Evolutionary conservation across 2,888 invertebrate species (phyloP).

Genomic region (Stramonita haemastoma): DNA sequence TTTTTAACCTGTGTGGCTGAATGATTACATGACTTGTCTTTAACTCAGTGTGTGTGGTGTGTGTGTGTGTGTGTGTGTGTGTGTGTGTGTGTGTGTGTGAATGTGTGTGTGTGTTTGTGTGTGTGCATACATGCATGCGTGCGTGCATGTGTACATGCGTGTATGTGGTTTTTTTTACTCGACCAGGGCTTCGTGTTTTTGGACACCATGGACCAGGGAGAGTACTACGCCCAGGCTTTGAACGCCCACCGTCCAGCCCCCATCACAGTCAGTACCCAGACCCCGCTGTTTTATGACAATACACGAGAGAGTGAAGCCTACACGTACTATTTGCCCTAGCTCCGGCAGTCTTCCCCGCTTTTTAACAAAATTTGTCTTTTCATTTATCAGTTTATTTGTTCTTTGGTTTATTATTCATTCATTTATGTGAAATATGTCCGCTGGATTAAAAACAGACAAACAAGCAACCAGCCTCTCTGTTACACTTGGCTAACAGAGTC

Average conservation of each 20-base stretch:
- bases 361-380: too few relatives aligned
- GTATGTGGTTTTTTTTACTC: not conserved
- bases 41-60: not conserved
- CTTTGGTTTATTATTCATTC: too few relatives aligned
- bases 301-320: not conserved
- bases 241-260: slow-evolving; percentile 70
- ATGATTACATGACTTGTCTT: not conserved
- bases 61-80: not conserved
- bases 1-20: too few relatives aligned
- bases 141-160: not conserved
- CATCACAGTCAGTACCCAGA: slow-evolving; percentile 63
- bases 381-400: too few relatives aligned
- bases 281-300: not conserved
- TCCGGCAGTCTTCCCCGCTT: too few relatives aligned
- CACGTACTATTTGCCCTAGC: too few relatives aligned
- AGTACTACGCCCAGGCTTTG: slow-evolving; percentile 74
- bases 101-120: not conserved
- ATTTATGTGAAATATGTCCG: too few relatives aligned
- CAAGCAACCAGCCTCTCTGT: too few relatives aligned
- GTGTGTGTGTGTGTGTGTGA: not conserved
- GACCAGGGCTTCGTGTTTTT: slow-evolving; percentile 75
- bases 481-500: too few relatives aligned
- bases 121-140: not conserved
- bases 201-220: slow-evolving; percentile 73
- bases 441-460: too few relatives aligned